Evolutionary conservation across 2,113 vertebrate genomes (phyloP).

Genomic region (Vimba vimba): DNA sequence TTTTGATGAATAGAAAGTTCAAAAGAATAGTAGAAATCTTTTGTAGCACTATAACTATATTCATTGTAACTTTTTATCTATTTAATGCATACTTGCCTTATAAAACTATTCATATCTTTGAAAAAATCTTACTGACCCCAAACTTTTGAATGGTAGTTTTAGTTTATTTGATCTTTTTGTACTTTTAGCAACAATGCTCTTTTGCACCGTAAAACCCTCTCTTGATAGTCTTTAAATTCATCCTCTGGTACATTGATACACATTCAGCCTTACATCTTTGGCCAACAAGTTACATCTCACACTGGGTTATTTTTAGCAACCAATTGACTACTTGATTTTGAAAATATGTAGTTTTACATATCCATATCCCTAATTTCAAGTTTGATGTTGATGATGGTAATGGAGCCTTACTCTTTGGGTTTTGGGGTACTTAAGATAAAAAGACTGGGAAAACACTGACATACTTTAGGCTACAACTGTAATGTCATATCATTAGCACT

Average conservation of each 20-base stretch:
- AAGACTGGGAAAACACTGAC: not conserved
- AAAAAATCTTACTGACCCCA: not conserved
- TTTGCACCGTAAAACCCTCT: not conserved
- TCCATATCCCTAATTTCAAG: not conserved
- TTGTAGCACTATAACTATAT: not conserved
- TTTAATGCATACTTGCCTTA: not conserved
- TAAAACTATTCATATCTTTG: too few species aligned
- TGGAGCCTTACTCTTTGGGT: not conserved
- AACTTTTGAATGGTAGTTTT: not conserved
- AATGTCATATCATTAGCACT: conserved; percentile 29
- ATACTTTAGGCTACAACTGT: not conserved
- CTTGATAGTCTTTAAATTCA: not conserved
- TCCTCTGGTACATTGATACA: not conserved
- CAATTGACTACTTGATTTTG: not conserved
- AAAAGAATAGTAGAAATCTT: not conserved
- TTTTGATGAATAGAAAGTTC: not conserved
- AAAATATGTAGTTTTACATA: not conserved
- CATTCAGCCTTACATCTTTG: not conserved
- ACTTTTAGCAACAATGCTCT: not conserved
- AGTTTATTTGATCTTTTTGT: not conserved
- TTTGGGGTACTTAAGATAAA: not conserved
- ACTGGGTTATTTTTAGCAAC: not conserved
- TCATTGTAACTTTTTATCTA: not conserved
- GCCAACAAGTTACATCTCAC: too few species aligned
- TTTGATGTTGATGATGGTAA: not conserved